phyloP scores from a whole-genome alignment of 2,888 invertebrate genomes.

The Carcina quercana region DNA sequence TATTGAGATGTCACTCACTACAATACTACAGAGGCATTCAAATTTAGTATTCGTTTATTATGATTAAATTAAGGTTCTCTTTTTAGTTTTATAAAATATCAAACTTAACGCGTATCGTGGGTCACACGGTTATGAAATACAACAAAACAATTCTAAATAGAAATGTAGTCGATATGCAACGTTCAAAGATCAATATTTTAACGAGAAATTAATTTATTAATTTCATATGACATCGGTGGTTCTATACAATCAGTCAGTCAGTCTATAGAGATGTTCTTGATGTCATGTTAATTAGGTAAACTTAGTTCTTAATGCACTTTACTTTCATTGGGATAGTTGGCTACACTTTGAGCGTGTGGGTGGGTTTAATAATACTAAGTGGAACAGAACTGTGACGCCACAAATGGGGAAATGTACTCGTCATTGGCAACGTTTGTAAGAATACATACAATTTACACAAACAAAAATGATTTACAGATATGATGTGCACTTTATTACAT shows the following conservation, averaged over 20 bases:
- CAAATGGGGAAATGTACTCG: too few relatives aligned
- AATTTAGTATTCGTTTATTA: constrained; percentile 52
- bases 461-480: too few relatives aligned
- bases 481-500: too few relatives aligned
- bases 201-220: constrained; percentile 46
- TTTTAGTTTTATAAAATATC: constrained; percentile 43
- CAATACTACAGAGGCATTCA: constrained; percentile 55
- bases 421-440: too few relatives aligned
- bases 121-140: constrained; percentile 61
- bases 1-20: constrained; percentile 59
- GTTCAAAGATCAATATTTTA: constrained; percentile 62
- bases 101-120: constrained; percentile 59
- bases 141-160: constrained; percentile 67
- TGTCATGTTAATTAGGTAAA: constrained; percentile 35
- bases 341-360: constrained; percentile 31
- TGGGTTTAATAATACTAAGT: constrained; percentile 46
- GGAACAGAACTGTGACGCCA: too few relatives aligned
- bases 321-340: constrained; percentile 29
- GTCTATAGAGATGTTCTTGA: constrained; percentile 26
- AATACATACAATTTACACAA: too few relatives aligned
- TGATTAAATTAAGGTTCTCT: constrained; percentile 51
- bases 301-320: constrained; percentile 21
- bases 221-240: constrained; percentile 69
- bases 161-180: constrained; percentile 74
- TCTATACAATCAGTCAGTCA: constrained; percentile 59